Percentiles rank a stretch among this genome's conserved stretches.
phyloP scores from a whole-genome alignment of 1,140 invertebrate species.

The Holotrichia oblita region DNA sequence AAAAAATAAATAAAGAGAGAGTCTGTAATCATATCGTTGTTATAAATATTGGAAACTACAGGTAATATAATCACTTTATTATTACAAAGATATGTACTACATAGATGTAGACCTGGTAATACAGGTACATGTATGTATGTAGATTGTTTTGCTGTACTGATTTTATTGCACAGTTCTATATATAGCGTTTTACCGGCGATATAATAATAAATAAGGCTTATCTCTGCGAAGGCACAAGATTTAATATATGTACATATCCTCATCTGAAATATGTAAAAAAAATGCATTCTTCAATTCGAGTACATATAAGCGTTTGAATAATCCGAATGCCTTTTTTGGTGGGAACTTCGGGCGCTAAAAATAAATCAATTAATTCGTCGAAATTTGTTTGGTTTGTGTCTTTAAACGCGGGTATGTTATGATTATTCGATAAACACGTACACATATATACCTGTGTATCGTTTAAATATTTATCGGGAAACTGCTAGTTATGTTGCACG shows the following conservation, averaged over 20 bases:
- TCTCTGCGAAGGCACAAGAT: too few relatives aligned
- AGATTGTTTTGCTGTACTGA: slow-evolving; percentile 4
- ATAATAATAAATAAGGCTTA: too few relatives aligned
- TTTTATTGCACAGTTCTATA: slow-evolving; percentile 3
- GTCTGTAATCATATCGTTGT: too few relatives aligned
- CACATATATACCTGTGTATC: too few relatives aligned
- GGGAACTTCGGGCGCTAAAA: background rate
- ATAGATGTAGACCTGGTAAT: background rate
- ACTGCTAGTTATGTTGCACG: background rate
- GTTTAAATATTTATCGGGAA: background rate
- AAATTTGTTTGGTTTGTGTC: background rate
- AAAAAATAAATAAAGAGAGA: too few relatives aligned
- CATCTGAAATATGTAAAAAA: too few relatives aligned
- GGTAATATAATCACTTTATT: too few relatives aligned
- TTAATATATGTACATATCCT: too few relatives aligned
- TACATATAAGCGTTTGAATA: background rate
- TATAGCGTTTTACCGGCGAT: background rate
- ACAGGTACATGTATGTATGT: background rate
- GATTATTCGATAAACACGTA: background rate
- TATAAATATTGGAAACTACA: too few relatives aligned
- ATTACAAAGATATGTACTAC: too few relatives aligned
- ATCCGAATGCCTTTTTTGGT: background rate
- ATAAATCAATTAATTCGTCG: background rate
- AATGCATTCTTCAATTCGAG: too few relatives aligned
- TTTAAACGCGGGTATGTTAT: background rate